Percentiles rank a stretch among this genome's conserved stretches.
Evolutionary conservation across 2,888 invertebrate species (phyloP).

Genomic region (Lymantria dispar): DNA sequence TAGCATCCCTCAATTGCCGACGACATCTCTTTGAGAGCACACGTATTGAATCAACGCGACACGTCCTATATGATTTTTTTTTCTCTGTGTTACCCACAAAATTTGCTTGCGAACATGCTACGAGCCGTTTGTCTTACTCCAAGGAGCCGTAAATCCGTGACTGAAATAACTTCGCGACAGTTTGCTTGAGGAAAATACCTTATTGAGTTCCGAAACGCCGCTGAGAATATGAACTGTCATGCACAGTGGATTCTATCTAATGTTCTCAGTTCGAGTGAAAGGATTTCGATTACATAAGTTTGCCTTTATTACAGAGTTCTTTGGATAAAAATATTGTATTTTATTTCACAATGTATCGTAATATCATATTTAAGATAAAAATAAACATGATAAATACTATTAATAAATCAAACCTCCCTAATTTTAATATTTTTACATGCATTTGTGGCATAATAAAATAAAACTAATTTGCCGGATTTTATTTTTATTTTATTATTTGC

Average conservation of each 20-base stretch:
- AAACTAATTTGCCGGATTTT: too few relatives aligned
- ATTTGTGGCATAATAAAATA: too few relatives aligned
- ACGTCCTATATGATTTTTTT: conserved; percentile 29
- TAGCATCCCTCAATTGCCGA: conserved; percentile 17
- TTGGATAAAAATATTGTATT: not conserved
- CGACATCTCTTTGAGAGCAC: conserved; percentile 17
- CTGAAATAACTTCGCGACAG: conserved; percentile 53
- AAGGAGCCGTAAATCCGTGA: conserved; percentile 60
- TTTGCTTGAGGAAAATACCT: conserved; percentile 37
- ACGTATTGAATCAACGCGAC: conserved; percentile 30
- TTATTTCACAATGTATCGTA: not conserved
- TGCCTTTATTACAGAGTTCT: conserved; percentile 20
- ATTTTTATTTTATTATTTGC: too few relatives aligned
- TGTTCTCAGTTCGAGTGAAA: conserved; percentile 14
- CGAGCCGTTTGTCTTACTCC: conserved; percentile 58
- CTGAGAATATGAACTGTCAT: conserved; percentile 50
- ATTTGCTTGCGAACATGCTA: conserved; percentile 55
- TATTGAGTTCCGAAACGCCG: conserved; percentile 45
- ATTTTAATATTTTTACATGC: too few relatives aligned
- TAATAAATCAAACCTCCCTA: too few relatives aligned
- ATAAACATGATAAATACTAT: too few relatives aligned
- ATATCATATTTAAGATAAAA: too few relatives aligned
- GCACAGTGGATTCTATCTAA: conserved; percentile 31
- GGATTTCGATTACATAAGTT: conserved; percentile 18
- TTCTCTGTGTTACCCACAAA: conserved; percentile 36